Conservation (phyloP, 2,797 vertebrate genomes). For the Anomalospiza imberbis region DNA sequence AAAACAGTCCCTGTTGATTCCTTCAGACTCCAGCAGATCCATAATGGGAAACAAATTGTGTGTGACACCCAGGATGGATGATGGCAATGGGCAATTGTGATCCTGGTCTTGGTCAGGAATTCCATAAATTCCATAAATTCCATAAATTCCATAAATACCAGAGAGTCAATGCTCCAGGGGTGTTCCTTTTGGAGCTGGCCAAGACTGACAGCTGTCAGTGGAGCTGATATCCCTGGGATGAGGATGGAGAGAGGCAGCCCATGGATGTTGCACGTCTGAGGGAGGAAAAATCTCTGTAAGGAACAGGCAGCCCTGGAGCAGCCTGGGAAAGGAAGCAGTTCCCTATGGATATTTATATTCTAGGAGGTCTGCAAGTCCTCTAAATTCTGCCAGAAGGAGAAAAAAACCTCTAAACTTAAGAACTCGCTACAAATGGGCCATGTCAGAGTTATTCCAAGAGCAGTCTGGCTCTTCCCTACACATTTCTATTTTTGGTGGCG, state of each 20-base stretch:
- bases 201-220: constrained; percentile 52
- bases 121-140: constrained; percentile 15
- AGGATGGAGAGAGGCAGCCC: neutral
- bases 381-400: neutral
- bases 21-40: constrained; percentile 29
- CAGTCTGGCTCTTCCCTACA: neutral
- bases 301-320: neutral
- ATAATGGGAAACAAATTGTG: constrained; percentile 26
- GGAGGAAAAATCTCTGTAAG: neutral
- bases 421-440: accelerated
- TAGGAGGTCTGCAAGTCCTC: neutral
- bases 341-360: neutral
- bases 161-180: neutral
- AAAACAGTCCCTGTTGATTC: constrained; percentile 5
- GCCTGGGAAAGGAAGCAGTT: neutral
- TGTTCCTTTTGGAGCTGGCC: neutral
- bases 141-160: neutral
- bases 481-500: neutral
- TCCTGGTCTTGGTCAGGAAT: neutral
- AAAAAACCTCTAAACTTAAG: neutral
- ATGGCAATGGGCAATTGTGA: neutral
- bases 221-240: neutral
- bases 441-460: neutral
- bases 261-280: neutral
- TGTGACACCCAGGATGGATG: neutral